These are phyloP conservation scores for Aulostomus chinensis DNA, from an alignment of 2,797 vertebrate species.

Conservation along the genomic window DNA sequence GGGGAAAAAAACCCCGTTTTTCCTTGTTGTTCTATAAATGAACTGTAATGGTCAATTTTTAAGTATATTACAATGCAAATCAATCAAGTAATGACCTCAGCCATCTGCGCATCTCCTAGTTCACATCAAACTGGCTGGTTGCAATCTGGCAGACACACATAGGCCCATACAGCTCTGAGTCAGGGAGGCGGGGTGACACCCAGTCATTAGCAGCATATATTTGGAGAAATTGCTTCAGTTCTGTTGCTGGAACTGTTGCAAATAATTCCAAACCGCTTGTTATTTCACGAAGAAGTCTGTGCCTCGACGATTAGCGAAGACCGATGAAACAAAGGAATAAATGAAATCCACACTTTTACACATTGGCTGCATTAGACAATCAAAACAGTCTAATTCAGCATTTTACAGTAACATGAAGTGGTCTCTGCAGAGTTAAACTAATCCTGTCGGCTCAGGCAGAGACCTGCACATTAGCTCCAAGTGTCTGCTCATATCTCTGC, in stretches of 20 bases:
- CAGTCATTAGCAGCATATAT: slow-evolving; percentile 62
- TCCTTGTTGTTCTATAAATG: slow-evolving; percentile 60
- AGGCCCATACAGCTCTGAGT: slow-evolving; percentile 11
- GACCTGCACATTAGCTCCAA: slow-evolving; percentile 47
- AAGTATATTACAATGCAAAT: slow-evolving; percentile 66
- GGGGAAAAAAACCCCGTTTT: slow-evolving; percentile 58
- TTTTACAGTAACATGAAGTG: slow-evolving; percentile 53
- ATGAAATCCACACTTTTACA: slow-evolving; percentile 41
- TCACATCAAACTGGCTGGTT: slow-evolving; percentile 60
- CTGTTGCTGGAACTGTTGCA: slow-evolving; percentile 46
- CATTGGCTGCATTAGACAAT: no score
- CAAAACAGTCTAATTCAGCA: slow-evolving; percentile 46
- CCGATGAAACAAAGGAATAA: slow-evolving; percentile 23
- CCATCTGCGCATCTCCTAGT: slow-evolving; percentile 68
- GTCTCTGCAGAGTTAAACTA: slow-evolving; percentile 44
- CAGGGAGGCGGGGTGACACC: slow-evolving; percentile 35
- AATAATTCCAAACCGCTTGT: slow-evolving; percentile 62
- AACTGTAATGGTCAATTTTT: slow-evolving; percentile 63
- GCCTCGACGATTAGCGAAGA: slow-evolving; percentile 36
- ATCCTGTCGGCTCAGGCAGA: slow-evolving; percentile 44
- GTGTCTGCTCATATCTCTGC: slow-evolving; percentile 51
- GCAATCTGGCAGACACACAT: slow-evolving; percentile 42
- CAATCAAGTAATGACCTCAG: slow-evolving; percentile 69
- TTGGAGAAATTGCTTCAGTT: slow-evolving; percentile 37
- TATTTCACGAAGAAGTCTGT: slow-evolving; percentile 50